A percentile compares a stretch with the other conserved stretches of the same genome.
Conservation (phyloP, 2,113 vertebrate genomes). For the Apistogramma diplotaenia region DNA sequence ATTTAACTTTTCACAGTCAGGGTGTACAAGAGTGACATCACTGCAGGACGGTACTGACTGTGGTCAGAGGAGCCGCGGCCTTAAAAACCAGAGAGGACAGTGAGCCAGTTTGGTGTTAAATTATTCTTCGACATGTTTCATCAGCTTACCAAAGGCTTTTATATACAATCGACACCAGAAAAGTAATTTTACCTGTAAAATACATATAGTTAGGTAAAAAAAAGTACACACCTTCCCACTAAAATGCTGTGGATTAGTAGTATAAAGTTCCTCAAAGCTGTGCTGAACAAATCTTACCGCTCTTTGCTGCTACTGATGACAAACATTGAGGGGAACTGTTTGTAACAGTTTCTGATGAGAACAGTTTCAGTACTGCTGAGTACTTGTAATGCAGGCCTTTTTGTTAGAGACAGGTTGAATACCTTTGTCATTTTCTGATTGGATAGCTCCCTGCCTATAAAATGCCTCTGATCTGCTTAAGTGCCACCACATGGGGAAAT, state of each 20-base stretch:
- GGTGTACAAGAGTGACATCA: background rate
- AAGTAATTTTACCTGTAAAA: background rate
- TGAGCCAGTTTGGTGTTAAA: background rate
- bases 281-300: background rate
- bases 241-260: background rate
- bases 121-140: background rate
- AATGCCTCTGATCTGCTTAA: slow-evolving; percentile 33
- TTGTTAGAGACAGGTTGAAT: background rate
- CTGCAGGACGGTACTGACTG: background rate
- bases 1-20: background rate
- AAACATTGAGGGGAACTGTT: background rate
- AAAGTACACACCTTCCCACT: background rate
- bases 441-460: slow-evolving; percentile 7
- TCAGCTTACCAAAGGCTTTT: no score
- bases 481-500: slow-evolving; percentile 20
- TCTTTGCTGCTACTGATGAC: background rate
- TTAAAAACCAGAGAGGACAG: background rate
- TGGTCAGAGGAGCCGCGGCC: background rate
- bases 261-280: background rate
- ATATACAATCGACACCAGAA: background rate
- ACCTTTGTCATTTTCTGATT: slow-evolving; percentile 13
- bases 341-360: background rate
- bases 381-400: background rate
- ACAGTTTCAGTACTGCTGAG: background rate
- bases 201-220: background rate